phyloP scores from a whole-genome alignment of 2,888 invertebrate genomes.

The Drosophila monieri region DNA sequence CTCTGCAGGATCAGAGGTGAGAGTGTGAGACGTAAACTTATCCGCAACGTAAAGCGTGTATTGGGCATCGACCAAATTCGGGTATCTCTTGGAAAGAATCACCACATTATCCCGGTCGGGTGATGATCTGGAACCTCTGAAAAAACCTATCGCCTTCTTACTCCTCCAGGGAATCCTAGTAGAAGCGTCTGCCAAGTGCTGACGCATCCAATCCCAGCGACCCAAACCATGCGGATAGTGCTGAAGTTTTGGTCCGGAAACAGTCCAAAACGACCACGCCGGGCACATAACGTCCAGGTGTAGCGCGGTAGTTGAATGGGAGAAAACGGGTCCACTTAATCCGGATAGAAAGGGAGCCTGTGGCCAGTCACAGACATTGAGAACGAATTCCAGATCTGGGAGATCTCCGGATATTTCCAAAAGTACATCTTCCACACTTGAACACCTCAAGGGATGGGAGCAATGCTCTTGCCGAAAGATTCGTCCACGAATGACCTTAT shows the following conservation, averaged over 20 bases:
- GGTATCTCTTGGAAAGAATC: constrained; percentile 88
- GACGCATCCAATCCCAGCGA: constrained; percentile 36
- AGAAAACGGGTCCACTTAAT: constrained; percentile 90
- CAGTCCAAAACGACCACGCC: constrained; percentile 98
- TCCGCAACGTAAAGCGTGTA: constrained; percentile 13
- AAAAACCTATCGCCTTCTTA: constrained; percentile 29
- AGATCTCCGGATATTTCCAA: constrained; percentile 84
- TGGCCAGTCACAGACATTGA: constrained; percentile 96
- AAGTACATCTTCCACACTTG: constrained; percentile 23
- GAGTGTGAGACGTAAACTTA: constrained; percentile 84
- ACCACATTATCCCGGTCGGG: constrained; percentile 93
- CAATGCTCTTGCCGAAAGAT: constrained; percentile 26
- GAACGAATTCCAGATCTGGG: constrained; percentile 92
- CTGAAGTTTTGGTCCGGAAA: constrained; percentile 91
- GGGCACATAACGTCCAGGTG: constrained; percentile 96
- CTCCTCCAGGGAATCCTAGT: constrained; percentile 4
- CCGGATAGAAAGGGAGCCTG: constrained; percentile 86
- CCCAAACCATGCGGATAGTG: constrained; percentile 25
- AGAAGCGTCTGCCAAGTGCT: constrained; percentile 4
- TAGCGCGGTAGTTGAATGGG: constrained; percentile 93
- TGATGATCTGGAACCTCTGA: constrained; percentile 95
- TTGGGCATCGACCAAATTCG: constrained; percentile 83
- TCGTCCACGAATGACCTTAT: constrained; percentile 19
- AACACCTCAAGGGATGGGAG: constrained; percentile 14
- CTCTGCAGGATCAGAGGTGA: constrained; percentile 86